Conservation (phyloP, 2,797 vertebrate genomes). For the Anniella stebbinsi region DNA sequence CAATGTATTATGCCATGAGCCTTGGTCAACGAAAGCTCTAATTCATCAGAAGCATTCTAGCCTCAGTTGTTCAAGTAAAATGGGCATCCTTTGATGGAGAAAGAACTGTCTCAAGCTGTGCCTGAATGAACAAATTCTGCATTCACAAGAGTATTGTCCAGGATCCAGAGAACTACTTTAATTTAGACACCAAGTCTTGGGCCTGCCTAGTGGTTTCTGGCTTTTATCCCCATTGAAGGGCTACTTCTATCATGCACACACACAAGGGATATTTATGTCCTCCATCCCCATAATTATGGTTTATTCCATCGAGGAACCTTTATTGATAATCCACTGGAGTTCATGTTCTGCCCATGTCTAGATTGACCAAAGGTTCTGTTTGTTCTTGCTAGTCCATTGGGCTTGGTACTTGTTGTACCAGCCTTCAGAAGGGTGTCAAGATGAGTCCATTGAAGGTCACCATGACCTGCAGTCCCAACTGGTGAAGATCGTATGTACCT, state of each 20-base stretch:
- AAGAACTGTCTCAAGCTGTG: background rate
- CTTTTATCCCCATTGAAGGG: background rate
- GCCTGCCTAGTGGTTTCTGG: background rate
- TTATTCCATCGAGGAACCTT: background rate
- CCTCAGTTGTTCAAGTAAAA: background rate
- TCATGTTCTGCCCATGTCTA: no score
- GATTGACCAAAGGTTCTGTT: background rate
- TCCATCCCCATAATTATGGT: no score
- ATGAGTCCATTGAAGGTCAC: conserved; percentile 5
- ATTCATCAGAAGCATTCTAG: background rate
- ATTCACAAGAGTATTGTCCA: background rate
- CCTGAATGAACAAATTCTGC: background rate
- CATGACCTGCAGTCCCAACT: background rate
- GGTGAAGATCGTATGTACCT: conserved; percentile 19
- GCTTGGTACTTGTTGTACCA: background rate
- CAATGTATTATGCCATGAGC: background rate
- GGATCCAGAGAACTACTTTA: background rate
- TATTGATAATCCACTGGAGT: no score
- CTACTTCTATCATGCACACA: background rate
- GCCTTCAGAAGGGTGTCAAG: background rate
- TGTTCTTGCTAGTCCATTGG: conserved; percentile 9
- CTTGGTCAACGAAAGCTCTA: no score
- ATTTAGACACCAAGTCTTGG: background rate
- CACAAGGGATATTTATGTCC: no score
- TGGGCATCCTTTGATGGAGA: background rate